A percentile compares a stretch with the other conserved stretches of the same genome.
These are phyloP conservation scores for Microplitis mediator DNA, from an alignment of 1,140 invertebrate species.

Conservation along the genomic window DNA sequence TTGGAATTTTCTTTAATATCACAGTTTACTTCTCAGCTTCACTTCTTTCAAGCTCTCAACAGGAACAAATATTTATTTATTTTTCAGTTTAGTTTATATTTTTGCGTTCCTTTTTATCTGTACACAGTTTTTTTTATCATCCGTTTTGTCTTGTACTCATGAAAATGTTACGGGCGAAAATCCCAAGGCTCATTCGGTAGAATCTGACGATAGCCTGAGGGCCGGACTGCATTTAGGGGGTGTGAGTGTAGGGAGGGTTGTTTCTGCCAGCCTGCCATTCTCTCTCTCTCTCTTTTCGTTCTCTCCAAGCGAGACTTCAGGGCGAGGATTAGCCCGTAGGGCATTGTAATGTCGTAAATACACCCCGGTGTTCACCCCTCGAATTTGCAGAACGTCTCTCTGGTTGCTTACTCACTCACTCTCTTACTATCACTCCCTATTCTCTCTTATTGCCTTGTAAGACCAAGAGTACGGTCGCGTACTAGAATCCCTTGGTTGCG, in stretches of 20 bases:
- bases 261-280: neutral
- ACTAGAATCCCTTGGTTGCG: slow-evolving; percentile 19
- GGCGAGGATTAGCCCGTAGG: slow-evolving; percentile 60
- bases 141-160: too few species aligned
- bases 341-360: slow-evolving; percentile 64
- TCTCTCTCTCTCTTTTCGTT: neutral
- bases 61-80: neutral
- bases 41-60: neutral
- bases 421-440: neutral
- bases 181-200: slow-evolving; percentile 12
- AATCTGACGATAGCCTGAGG: slow-evolving; percentile 27
- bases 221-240: slow-evolving; percentile 25
- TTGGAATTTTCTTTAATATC: neutral
- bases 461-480: slow-evolving; percentile 7
- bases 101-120: neutral
- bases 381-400: slow-evolving; percentile 21
- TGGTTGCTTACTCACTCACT: neutral
- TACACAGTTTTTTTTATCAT: neutral
- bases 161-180: neutral
- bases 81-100: neutral
- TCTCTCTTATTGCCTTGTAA: neutral
- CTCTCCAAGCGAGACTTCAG: slow-evolving; percentile 31
- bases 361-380: slow-evolving; percentile 44
- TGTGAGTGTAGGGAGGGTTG: slow-evolving; percentile 12
- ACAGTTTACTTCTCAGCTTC: neutral